phyloP scores from a whole-genome alignment of 2,888 invertebrate genomes.

The Octonoba sinensis region DNA sequence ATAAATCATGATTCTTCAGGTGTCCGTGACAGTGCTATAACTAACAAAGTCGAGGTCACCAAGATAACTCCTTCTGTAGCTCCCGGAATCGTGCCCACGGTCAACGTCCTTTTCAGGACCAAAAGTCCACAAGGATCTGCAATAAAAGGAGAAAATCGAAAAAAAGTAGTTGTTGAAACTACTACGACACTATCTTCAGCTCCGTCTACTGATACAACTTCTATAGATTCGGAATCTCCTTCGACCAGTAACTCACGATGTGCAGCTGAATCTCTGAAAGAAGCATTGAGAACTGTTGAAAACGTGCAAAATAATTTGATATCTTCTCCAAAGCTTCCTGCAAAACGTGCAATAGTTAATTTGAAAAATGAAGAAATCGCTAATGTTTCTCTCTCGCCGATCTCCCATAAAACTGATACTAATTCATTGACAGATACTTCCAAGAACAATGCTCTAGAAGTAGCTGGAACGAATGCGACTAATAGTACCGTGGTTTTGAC shows the following conservation, averaged over 20 bases:
- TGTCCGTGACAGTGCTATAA: constrained; percentile 16
- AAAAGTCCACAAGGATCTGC: constrained; percentile 33
- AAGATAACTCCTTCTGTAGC: constrained; percentile 33
- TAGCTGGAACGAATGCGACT: too few species aligned
- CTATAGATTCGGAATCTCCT: constrained; percentile 3
- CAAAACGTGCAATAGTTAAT: constrained; percentile 37
- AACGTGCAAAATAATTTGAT: constrained; percentile 21
- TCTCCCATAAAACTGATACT: neutral
- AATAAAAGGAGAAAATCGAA: constrained; percentile 30
- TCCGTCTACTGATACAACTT: constrained; percentile 34
- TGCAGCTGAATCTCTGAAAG: constrained; percentile 17
- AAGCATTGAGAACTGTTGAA: constrained; percentile 33
- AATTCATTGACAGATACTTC: too few species aligned
- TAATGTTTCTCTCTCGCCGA: constrained; percentile 17
- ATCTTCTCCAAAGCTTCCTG: constrained; percentile 19
- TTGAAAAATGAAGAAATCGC: constrained; percentile 33
- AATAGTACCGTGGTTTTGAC: too few species aligned
- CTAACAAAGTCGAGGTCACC: constrained; percentile 35
- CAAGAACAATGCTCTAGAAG: too few species aligned
- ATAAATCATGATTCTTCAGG: constrained; percentile 9
- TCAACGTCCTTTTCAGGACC: constrained; percentile 49
- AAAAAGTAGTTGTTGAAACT: constrained; percentile 51
- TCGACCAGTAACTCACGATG: neutral
- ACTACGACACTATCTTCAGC: constrained; percentile 12
- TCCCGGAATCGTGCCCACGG: constrained; percentile 36